Percentiles rank a stretch among this genome's conserved stretches.
Evolutionary conservation across 1,140 invertebrate species (phyloP).

Genomic region (Drosophila nigromelanica): DNA sequence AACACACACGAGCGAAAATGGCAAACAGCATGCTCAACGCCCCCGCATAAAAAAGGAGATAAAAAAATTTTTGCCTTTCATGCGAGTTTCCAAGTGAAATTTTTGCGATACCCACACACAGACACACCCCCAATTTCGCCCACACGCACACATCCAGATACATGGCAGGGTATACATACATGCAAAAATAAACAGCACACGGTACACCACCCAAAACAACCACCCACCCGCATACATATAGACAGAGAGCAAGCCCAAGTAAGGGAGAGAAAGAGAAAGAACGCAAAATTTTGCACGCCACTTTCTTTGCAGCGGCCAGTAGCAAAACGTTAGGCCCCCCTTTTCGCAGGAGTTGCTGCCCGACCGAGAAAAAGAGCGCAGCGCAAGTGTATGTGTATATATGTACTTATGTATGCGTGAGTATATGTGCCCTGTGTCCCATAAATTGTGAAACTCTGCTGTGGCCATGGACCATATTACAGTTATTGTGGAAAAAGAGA

Average conservation of each 20-base stretch:
- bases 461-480: conserved; percentile 81
- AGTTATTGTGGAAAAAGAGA: conserved; percentile 66
- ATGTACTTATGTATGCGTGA: conserved; percentile 17
- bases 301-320: conserved; percentile 67
- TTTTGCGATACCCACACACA: conserved; percentile 55
- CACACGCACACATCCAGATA: conserved; percentile 57
- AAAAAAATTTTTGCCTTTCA: conserved; percentile 51
- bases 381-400: conserved; percentile 36
- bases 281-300: conserved; percentile 76
- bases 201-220: conserved; percentile 35
- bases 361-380: conserved; percentile 66
- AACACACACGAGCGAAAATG: conserved; percentile 68
- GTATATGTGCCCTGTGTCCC: conserved; percentile 71
- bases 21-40: conserved; percentile 54
- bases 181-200: conserved; percentile 64
- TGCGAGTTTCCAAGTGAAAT: conserved; percentile 72
- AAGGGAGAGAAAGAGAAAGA: conserved; percentile 24
- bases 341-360: conserved; percentile 60
- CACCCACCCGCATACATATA: conserved; percentile 41
- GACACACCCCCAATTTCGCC: conserved; percentile 54
- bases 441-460: conserved; percentile 76
- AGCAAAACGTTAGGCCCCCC: conserved; percentile 53
- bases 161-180: conserved; percentile 63
- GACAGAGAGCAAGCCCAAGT: conserved; percentile 25
- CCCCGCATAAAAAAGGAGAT: conserved; percentile 41